These are phyloP conservation scores for Notolepis coatsorum DNA, from an alignment of 2,797 vertebrate genomes.

Conservation along the genomic window DNA sequence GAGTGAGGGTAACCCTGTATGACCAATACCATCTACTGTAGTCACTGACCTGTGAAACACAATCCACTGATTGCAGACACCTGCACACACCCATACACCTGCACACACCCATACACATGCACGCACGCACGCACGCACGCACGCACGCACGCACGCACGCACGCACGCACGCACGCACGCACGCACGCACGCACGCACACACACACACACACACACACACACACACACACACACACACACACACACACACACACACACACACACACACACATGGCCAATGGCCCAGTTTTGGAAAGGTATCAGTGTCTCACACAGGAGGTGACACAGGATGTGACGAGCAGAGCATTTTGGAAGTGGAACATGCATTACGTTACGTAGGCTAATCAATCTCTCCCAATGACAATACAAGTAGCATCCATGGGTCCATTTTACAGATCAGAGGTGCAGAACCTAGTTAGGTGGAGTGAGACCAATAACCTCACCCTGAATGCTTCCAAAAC, in stretches of 20 bases:
- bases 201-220: too few species aligned
- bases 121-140: not conserved
- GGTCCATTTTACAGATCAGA: too few species aligned
- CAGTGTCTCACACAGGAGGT: constrained; percentile 54
- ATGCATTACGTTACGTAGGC: not conserved
- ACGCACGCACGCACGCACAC: not conserved
- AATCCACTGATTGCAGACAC: constrained; percentile 44
- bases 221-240: too few species aligned
- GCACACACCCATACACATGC: not conserved
- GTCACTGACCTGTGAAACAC: constrained; percentile 62
- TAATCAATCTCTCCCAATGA: too few species aligned
- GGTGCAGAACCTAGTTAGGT: too few species aligned
- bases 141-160: not conserved
- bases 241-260: too few species aligned
- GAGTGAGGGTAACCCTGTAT: constrained; percentile 64
- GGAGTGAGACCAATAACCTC: too few species aligned
- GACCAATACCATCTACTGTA: constrained; percentile 38
- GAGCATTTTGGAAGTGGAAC: constrained; percentile 29
- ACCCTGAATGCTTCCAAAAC: too few species aligned
- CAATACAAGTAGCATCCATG: too few species aligned
- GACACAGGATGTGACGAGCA: constrained; percentile 25
- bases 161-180: not conserved
- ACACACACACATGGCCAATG: not conserved
- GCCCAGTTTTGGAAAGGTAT: constrained; percentile 58
- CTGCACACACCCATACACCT: not conserved